Conservation (phyloP, 2,888 invertebrate genomes). For the Nyleta sp. region DNA sequence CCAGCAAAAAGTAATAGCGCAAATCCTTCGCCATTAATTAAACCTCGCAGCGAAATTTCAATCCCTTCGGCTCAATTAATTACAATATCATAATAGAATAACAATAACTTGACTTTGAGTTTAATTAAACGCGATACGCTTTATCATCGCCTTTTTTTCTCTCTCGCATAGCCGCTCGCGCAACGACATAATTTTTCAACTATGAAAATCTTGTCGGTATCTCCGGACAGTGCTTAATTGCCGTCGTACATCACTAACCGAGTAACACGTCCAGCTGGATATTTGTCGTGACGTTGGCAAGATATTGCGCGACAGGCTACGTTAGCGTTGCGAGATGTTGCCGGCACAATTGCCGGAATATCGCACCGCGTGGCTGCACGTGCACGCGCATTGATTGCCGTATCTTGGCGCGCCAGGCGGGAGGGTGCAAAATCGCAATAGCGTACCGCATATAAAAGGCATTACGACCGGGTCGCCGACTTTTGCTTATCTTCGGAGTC, state of each 20-base stretch:
- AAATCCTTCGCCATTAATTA: too few species aligned
- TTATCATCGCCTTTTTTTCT: slow-evolving; percentile 24
- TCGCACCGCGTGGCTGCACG: slow-evolving; percentile 34
- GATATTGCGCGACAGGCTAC: slow-evolving; percentile 52
- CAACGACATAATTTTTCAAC: slow-evolving; percentile 32
- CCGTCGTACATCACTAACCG: slow-evolving; percentile 31
- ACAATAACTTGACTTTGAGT: slow-evolving; percentile 2
- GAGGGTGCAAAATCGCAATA: slow-evolving; percentile 51
- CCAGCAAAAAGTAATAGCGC: too few species aligned
- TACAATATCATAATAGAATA: neutral
- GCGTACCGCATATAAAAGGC: slow-evolving; percentile 34
- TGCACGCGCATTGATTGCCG: slow-evolving; percentile 47
- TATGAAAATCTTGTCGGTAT: slow-evolving; percentile 39
- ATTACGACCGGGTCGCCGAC: slow-evolving; percentile 36
- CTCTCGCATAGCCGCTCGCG: neutral
- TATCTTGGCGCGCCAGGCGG: slow-evolving; percentile 29
- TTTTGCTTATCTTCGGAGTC: slow-evolving; percentile 46
- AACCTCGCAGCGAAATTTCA: too few species aligned
- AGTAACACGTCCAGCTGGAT: slow-evolving; percentile 33
- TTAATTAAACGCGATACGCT: slow-evolving; percentile 30
- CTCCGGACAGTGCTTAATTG: slow-evolving; percentile 36
- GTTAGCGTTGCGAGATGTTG: slow-evolving; percentile 37
- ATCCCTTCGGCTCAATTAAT: neutral
- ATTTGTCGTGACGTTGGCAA: slow-evolving; percentile 43
- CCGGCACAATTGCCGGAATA: slow-evolving; percentile 29